Conservation (phyloP, 2,113 vertebrate species). For the Puffinus mauretanicus region DNA sequence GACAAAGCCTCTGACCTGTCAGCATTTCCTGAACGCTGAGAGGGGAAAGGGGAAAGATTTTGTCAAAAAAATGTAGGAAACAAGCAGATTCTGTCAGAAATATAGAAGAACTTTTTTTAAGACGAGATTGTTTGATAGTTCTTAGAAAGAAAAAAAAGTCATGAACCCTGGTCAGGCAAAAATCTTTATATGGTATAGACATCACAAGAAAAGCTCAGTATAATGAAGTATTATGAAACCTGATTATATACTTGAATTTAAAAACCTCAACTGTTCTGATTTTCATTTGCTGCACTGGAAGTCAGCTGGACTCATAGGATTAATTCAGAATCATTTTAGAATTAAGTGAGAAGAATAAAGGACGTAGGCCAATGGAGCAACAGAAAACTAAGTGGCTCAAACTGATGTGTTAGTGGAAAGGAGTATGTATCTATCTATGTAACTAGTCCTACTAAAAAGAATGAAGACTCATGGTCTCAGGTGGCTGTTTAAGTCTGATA, state of each 20-base stretch:
- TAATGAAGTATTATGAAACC: not conserved
- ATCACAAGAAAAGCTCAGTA: not conserved
- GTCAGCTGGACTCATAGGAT: not conserved
- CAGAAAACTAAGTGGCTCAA: not conserved
- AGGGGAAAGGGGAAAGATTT: conserved; percentile 15
- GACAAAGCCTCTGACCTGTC: conserved; percentile 95
- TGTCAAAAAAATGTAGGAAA: not conserved
- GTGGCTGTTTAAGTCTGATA: not conserved
- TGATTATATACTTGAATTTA: not conserved
- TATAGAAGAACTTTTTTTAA: not conserved
- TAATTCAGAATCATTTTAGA: not conserved
- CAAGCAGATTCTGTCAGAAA: not conserved
- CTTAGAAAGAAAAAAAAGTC: not conserved
- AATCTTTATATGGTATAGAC: not conserved
- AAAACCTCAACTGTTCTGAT: not conserved
- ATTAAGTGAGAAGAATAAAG: not conserved
- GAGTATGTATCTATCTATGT: fast-evolving
- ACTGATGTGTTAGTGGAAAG: not conserved
- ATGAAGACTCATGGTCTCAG: not conserved
- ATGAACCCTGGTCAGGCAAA: not conserved
- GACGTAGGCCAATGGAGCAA: not conserved
- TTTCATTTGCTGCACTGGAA: not conserved
- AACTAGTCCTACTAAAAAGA: not conserved
- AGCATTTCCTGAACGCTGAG: conserved; percentile 89
- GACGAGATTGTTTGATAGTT: not conserved